Evolutionary conservation across 1,140 invertebrate genomes (phyloP).

Genomic region (Acyrthosiphon pisum): DNA sequence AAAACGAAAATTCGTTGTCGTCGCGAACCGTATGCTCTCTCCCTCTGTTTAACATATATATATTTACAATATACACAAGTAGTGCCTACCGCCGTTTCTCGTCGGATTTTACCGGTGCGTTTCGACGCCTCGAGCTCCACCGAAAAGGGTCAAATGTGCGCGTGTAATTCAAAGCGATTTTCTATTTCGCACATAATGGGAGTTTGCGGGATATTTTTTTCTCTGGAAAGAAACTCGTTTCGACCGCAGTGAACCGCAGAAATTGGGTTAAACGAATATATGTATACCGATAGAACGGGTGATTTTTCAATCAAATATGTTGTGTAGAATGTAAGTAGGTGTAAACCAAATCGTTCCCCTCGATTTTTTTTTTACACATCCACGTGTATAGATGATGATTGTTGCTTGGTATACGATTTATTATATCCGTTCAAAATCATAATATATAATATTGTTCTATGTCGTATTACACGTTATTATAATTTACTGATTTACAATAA

Average conservation of each 20-base stretch:
- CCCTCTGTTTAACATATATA: neutral
- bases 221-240: neutral
- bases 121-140: neutral
- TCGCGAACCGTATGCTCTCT: neutral
- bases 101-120: neutral
- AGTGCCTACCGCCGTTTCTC: neutral
- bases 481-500: neutral
- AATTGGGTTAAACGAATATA: slow-evolving; percentile 2
- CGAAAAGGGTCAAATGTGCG: neutral
- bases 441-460: neutral
- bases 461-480: neutral
- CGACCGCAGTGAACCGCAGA: neutral
- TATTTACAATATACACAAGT: neutral
- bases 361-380: too few relatives aligned
- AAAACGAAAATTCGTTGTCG: neutral
- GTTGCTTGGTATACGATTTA: neutral
- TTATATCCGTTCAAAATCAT: neutral
- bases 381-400: neutral
- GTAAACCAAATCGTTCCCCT: neutral
- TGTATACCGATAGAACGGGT: neutral
- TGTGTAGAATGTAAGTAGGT: neutral
- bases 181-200: neutral
- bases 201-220: neutral
- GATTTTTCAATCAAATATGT: slow-evolving; percentile 14
- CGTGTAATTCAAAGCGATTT: slow-evolving; percentile 11